These are phyloP conservation scores for Gymnarchus niloticus DNA, from an alignment of 2,113 vertebrate genomes.

Conservation along the genomic window DNA sequence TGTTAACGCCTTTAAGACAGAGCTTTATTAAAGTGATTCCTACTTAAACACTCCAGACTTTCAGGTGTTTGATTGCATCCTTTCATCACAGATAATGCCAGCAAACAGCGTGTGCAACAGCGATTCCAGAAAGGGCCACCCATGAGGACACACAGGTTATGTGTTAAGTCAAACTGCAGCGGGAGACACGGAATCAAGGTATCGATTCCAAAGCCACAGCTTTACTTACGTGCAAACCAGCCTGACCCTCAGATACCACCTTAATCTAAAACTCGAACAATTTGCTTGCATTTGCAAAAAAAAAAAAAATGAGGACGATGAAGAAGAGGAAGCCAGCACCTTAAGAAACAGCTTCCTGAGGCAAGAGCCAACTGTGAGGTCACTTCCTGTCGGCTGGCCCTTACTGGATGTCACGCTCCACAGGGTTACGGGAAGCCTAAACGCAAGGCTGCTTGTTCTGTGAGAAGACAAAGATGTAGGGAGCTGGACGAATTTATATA, in stretches of 20 bases:
- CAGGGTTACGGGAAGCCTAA: neutral
- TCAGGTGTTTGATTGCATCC: no score
- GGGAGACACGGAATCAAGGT: no score
- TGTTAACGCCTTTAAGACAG: neutral
- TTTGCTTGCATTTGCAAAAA: neutral
- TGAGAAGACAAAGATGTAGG: neutral
- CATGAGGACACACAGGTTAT: no score
- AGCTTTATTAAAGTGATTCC: neutral
- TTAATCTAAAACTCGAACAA: neutral
- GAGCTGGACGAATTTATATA: neutral
- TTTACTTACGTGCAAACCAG: neutral
- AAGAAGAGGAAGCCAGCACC: neutral
- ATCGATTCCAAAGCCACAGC: neutral
- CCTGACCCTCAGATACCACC: neutral
- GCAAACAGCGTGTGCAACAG: no score
- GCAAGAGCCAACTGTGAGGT: neutral
- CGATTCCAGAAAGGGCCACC: no score
- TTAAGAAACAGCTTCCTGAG: constrained; percentile 11
- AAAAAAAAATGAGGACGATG: neutral
- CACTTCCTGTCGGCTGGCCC: neutral
- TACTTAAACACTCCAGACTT: neutral
- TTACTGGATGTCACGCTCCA: neutral
- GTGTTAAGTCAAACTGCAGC: no score
- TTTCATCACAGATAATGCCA: no score
- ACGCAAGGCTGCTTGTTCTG: neutral